These are phyloP conservation scores for Tetragonula carbonaria DNA, from an alignment of 2,888 invertebrate species.

Conservation along the genomic window DNA sequence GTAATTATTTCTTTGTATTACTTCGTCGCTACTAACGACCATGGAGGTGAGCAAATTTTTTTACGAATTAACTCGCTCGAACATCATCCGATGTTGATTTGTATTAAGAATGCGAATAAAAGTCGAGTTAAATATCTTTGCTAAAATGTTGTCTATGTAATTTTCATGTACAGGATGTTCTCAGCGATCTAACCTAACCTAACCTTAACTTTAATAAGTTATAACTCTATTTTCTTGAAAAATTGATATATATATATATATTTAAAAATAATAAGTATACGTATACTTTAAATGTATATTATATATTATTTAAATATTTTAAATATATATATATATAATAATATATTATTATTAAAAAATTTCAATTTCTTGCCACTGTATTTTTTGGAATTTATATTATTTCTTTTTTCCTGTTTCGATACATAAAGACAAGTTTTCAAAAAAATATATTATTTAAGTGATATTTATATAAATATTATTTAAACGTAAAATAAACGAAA, in stretches of 20 bases:
- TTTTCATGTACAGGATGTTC: no score
- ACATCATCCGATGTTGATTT: neutral
- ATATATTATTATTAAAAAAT: neutral
- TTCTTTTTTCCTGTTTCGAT: no score
- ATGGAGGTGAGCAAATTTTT: conserved; percentile 13
- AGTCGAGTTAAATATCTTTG: neutral
- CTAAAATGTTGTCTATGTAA: neutral
- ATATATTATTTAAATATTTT: no score
- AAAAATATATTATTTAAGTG: neutral
- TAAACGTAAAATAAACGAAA: neutral
- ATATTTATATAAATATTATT: no score
- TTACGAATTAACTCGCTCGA: conserved; percentile 13
- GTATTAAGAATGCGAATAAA: neutral
- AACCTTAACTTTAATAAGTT: no score
- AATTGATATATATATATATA: no score
- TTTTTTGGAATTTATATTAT: no score
- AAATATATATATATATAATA: neutral
- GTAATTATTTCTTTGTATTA: conserved; percentile 52
- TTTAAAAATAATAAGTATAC: no score
- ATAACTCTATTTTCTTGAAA: no score
- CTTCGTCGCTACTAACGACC: conserved; percentile 3
- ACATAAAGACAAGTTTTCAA: no score
- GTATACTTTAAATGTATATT: no score
- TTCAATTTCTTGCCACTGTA: neutral
- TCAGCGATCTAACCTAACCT: no score